Evolutionary conservation across 2,888 invertebrate genomes (phyloP).

Genomic region (Aleiodes leptofemur): DNA sequence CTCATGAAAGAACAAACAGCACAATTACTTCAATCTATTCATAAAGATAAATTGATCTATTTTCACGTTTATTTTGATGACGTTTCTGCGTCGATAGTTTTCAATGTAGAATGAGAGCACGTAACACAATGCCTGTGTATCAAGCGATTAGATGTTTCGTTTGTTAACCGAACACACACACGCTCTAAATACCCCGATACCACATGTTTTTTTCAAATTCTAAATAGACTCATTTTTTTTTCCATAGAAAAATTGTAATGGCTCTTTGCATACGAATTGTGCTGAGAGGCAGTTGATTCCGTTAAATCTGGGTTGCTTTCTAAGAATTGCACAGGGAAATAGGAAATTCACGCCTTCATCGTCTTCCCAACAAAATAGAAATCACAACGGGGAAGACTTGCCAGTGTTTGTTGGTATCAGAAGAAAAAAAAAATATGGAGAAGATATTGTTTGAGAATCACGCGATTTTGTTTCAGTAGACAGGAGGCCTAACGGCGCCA

Average conservation of each 20-base stretch:
- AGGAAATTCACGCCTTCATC: conserved; percentile 16
- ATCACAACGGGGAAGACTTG: conserved; percentile 19
- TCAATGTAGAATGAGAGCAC: not conserved
- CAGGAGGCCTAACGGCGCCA: conserved; percentile 29
- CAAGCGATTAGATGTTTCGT: conserved; percentile 8
- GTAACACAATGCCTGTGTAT: not conserved
- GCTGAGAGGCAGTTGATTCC: conserved; percentile 23
- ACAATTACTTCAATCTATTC: too few species aligned
- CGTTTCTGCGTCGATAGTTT: conserved; percentile 4
- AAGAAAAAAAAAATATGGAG: not conserved
- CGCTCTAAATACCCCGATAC: conserved; percentile 24
- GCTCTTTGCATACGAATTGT: conserved; percentile 37
- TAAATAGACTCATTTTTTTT: conserved; percentile 4
- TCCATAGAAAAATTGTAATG: not conserved
- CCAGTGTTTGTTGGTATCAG: conserved; percentile 18
- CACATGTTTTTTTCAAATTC: conserved; percentile 13
- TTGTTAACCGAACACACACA: conserved; percentile 19
- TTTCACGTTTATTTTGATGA: too few species aligned
- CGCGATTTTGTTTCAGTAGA: conserved; percentile 30
- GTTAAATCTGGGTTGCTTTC: conserved; percentile 47
- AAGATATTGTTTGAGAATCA: not conserved
- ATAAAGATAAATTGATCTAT: too few species aligned
- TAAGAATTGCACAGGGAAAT: conserved; percentile 7
- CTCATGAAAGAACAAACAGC: not conserved
- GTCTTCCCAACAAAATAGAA: conserved; percentile 27